Base-by-base conservation (phyloP, 2,888 invertebrate species). In the Brassicogethes aeneus region DNA sequence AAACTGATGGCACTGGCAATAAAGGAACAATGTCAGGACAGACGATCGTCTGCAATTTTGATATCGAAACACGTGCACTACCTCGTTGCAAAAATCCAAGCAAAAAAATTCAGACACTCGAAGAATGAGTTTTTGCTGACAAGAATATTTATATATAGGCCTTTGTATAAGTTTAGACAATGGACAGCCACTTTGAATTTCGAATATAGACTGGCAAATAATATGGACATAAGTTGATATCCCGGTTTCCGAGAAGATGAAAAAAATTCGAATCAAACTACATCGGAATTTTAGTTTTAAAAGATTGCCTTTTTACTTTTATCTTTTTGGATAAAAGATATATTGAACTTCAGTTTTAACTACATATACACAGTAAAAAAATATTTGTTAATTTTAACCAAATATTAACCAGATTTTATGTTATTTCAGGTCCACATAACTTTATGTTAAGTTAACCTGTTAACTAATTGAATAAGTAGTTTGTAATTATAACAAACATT, bases 21-120 rank as follows among this genome's bases (percentile, higher is more conserved):
- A 23, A 5, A 7, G 23, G 10, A 23, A 23, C 23, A 23, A 23
- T 23, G 23, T 23, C 5, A 23, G 5, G n/a, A n/a, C 23, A 23
- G 8, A 7, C 13, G 32, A 32, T 13, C 14, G 32, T 32, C 13
- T 12, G 14, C 32, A 10, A 13, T 32, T 32, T 32, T 13, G 14
- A 32, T 32, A 32, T 12, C 32, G 3, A 32, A 32, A 32, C 32
- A 32, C 32, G 32, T 32, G 32, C 32, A 32, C 32, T 32, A 32
- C 14, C 32, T 32, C 32, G 32, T 13, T 12, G 7, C 23, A 32
- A 32, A 32, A 32, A 32, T 32, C 32, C 32, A 32, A 32, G 12
- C 3, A 32, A 23, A 23, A n/a, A n/a, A n/a, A n/a, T n/a, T n/a
- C n/a, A 23, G 23, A 23, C 23, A 23, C 23, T 23, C 10, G 5